Percentiles rank a stretch among this genome's conserved stretches.
Conservation (phyloP, 1,140 invertebrate genomes). For the Dysdera silvatica region DNA sequence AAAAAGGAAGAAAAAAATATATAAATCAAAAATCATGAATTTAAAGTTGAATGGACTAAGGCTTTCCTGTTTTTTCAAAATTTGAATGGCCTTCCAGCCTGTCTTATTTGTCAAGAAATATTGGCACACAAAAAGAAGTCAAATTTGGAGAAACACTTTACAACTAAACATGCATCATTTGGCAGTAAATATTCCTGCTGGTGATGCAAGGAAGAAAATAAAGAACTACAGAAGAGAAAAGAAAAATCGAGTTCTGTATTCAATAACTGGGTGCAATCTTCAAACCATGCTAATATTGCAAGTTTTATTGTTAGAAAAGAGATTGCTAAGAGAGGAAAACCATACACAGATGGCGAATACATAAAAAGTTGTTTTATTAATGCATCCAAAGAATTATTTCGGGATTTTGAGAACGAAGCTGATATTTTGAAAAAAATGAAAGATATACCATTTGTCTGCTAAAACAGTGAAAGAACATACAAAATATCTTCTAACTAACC, state of each 20-base stretch:
- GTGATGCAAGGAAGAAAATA: background rate
- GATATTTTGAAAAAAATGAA: background rate
- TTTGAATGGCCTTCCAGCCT: no score
- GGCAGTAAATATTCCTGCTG: background rate
- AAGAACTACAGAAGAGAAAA: background rate
- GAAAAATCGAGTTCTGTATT: background rate
- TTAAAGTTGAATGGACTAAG: no score
- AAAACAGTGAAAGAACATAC: no score
- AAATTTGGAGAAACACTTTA: slow-evolving; percentile 5
- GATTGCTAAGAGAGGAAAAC: background rate
- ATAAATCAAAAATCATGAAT: no score
- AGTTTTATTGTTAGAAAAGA: background rate
- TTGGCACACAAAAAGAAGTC: background rate
- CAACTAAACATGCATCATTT: background rate
- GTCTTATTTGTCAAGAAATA: background rate
- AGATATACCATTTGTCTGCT: no score
- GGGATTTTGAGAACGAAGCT: background rate
- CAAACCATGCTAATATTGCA: background rate
- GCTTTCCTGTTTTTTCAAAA: no score
- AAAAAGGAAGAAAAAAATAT: no score
- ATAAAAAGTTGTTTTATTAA: slow-evolving; percentile 6
- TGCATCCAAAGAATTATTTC: background rate
- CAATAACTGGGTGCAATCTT: slow-evolving; percentile 3
- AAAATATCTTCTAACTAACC: no score
- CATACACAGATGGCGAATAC: background rate